Evolutionary conservation across 2,888 invertebrate species (phyloP), one percentile per base, ranked within the genome.

Genomic region (Pyrrhia umbra): DNA sequence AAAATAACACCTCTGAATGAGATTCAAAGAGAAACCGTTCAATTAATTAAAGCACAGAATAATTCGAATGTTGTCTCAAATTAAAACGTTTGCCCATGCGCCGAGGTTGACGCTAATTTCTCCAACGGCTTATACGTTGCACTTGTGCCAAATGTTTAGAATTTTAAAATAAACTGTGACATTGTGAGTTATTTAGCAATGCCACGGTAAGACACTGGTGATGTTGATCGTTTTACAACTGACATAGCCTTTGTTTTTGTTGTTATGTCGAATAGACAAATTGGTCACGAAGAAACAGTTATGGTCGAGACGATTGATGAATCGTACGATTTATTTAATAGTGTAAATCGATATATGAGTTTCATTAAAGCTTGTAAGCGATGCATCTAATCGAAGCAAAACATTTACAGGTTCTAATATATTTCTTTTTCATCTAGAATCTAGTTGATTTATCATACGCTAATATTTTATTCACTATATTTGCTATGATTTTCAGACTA

Each of bases 81-180:
- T 64, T 55, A 58, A 68, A 65, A 49, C 30, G 52, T 34, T 70
- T 42, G 46, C 49, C 27, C 15, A 43, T 59, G 50, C 66, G 37
- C 27, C 37, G 50, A 61, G 61, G 73, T 60, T 62, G 55, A 57
- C 58, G 59, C 25, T 68, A 74, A 81, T 79, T 74, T 76, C 59
- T 69, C 65, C 18, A 62, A 61, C 63, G 61, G 57, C 54, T 62
- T 58, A 58, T 58, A 18, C 49, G 52, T 68, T 74, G 68, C 73
- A 74, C 39, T 59, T 59, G 78, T 80, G 84, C 83, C 84, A 84
- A 83, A 71, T 73, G 68, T 77, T 79, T 67, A 68, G 65, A 73
- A 67, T 76, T 81, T 84, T 78, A 78, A 79, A 84, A 82, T 83
- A 74, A 78, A 74, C 63, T 58, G 60, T 81, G 82, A 73, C 82